These are phyloP conservation scores for Leucopsar rothschildi DNA, from an alignment of 2,113 vertebrate species.

Conservation along the genomic window DNA sequence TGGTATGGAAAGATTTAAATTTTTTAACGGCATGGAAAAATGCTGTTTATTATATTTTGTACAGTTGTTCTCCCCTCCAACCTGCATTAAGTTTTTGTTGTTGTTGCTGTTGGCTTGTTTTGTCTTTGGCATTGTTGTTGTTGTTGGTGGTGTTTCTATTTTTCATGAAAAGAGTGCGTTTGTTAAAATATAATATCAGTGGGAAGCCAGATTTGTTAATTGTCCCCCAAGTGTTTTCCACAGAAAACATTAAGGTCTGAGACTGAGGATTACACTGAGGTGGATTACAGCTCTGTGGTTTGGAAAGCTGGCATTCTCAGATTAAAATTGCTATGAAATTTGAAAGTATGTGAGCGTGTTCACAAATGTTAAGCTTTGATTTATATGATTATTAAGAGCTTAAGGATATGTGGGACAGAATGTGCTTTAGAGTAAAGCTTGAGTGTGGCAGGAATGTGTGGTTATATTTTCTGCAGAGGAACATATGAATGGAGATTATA, in stretches of 20 bases:
- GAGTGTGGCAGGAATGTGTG: background rate
- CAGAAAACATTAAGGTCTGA: background rate
- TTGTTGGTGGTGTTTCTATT: background rate
- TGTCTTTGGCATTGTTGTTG: fast-evolving
- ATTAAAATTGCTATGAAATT: background rate
- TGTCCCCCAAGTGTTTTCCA: background rate
- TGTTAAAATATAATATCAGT: background rate
- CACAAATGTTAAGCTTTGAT: background rate
- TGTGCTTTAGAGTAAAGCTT: background rate
- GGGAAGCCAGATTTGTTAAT: background rate
- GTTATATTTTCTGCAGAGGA: background rate
- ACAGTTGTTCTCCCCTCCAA: background rate
- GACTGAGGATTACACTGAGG: background rate
- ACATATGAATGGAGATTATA: background rate
- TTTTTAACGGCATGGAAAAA: background rate
- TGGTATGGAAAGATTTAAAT: background rate
- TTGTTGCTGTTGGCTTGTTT: background rate
- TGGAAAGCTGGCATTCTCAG: background rate
- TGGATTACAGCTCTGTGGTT: background rate
- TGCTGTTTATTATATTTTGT: background rate
- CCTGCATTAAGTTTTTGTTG: background rate
- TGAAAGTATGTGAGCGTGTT: background rate
- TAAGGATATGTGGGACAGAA: background rate
- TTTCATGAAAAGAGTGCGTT: background rate
- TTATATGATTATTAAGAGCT: background rate